A percentile compares a stretch with the other conserved stretches of the same genome.
Evolutionary conservation across 2,888 invertebrate genomes (phyloP).

Genomic region (Sylvicola cinctus): DNA sequence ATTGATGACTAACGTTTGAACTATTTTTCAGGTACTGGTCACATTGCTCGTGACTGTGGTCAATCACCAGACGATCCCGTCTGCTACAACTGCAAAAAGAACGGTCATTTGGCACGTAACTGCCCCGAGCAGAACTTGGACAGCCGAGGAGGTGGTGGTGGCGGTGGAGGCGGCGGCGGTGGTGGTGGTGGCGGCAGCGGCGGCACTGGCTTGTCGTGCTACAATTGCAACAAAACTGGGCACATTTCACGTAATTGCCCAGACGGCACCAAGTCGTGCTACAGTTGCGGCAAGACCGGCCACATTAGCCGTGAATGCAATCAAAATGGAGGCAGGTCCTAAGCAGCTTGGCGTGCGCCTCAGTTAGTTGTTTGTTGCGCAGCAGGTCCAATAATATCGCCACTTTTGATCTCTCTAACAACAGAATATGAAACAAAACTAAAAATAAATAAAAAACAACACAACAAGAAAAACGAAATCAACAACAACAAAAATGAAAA

Average conservation of each 20-base stretch:
- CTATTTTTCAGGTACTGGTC: constrained; percentile 53
- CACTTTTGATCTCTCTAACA: too few relatives aligned
- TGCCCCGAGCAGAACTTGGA: constrained; percentile 63
- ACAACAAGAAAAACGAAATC: too few relatives aligned
- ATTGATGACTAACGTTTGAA: too few relatives aligned
- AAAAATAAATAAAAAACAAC: too few relatives aligned
- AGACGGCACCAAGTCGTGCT: constrained; percentile 70
- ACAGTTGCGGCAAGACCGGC: constrained; percentile 78
- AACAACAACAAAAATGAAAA: too few relatives aligned
- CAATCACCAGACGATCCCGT: constrained; percentile 64
- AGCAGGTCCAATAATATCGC: too few relatives aligned
- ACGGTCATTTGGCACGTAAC: constrained; percentile 84
- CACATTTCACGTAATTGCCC: constrained; percentile 79
- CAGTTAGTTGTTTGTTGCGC: too few relatives aligned
- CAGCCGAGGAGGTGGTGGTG: constrained; percentile 24
- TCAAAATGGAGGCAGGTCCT: constrained; percentile 37
- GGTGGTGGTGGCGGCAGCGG: constrained; percentile 1
- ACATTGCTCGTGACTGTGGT: constrained; percentile 84
- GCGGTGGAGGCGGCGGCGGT: constrained; percentile 3
- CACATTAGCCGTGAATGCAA: constrained; percentile 83
- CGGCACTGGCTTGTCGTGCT: constrained; percentile 46
- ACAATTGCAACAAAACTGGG: constrained; percentile 87
- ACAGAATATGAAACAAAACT: too few relatives aligned
- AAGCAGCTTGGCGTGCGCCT: too few relatives aligned
- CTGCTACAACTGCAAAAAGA: constrained; percentile 66